Conservation (phyloP, 2,797 vertebrate genomes). For the Neomorphus geoffroyi region DNA sequence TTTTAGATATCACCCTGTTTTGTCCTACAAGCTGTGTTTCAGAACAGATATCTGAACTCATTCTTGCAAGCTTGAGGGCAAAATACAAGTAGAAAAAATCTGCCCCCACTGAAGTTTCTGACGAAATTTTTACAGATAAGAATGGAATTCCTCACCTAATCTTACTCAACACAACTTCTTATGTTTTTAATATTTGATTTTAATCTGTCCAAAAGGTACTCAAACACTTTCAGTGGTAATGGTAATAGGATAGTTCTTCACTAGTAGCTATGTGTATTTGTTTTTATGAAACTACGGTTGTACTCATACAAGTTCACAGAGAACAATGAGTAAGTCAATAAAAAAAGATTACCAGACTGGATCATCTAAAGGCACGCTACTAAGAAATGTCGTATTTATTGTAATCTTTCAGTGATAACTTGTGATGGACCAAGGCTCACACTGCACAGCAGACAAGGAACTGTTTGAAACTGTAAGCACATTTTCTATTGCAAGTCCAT, state of each 20-base stretch:
- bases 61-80: neutral
- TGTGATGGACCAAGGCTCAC: constrained; percentile 43
- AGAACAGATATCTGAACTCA: neutral
- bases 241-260: neutral
- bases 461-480: neutral
- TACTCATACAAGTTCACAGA: neutral
- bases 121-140: neutral
- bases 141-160: neutral
- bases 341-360: neutral
- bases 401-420: neutral
- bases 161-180: neutral
- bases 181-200: neutral
- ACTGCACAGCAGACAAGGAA: neutral
- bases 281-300: neutral
- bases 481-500: neutral
- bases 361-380: neutral
- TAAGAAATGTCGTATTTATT: neutral
- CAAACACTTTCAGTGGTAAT: neutral
- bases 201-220: neutral
- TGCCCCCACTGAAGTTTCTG: neutral
- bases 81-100: neutral
- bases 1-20: neutral
- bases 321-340: neutral
- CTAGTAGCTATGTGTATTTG: neutral
- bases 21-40: neutral